These are phyloP conservation scores for Pissodes strobi DNA, from an alignment of 1,140 invertebrate species.

Conservation along the genomic window DNA sequence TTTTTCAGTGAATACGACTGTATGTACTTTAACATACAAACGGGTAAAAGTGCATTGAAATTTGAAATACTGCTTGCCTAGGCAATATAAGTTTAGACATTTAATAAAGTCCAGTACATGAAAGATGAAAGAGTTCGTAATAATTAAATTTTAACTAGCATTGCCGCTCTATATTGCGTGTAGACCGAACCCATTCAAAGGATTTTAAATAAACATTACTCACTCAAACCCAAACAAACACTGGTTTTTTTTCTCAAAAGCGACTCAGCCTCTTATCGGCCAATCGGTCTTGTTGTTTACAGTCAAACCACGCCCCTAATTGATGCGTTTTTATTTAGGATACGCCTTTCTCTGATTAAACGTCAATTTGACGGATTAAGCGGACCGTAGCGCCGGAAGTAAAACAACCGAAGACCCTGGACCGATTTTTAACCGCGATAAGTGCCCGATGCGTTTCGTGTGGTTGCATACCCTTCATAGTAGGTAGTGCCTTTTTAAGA, in stretches of 20 bases:
- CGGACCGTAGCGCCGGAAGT: conserved; percentile 53
- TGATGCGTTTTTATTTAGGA: conserved; percentile 9
- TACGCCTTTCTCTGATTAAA: conserved; percentile 55
- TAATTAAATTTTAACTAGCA: no score
- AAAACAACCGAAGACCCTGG: conserved; percentile 27
- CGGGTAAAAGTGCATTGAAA: no score
- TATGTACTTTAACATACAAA: no score
- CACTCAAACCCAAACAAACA: conserved; percentile 39
- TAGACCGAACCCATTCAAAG: no score
- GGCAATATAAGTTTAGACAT: no score
- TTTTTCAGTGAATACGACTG: no score
- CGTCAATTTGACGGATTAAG: conserved; percentile 56
- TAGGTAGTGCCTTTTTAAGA: no score
- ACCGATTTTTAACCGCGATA: conserved; percentile 8
- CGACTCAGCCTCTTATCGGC: conserved; percentile 32
- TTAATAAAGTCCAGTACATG: no score
- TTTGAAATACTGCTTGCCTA: no score
- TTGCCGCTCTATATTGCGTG: no score
- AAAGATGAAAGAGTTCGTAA: no score
- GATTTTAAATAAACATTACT: conserved; percentile 41
- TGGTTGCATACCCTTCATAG: neutral
- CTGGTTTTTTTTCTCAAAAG: conserved; percentile 39
- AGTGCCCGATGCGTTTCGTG: neutral
- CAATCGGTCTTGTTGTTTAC: conserved; percentile 23
- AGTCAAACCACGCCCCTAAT: conserved; percentile 8